Evolutionary conservation across 2,113 vertebrate genomes (phyloP), one percentile per base, ranked within the genome.

Genomic region (Microcebus lehilahytsara): DNA sequence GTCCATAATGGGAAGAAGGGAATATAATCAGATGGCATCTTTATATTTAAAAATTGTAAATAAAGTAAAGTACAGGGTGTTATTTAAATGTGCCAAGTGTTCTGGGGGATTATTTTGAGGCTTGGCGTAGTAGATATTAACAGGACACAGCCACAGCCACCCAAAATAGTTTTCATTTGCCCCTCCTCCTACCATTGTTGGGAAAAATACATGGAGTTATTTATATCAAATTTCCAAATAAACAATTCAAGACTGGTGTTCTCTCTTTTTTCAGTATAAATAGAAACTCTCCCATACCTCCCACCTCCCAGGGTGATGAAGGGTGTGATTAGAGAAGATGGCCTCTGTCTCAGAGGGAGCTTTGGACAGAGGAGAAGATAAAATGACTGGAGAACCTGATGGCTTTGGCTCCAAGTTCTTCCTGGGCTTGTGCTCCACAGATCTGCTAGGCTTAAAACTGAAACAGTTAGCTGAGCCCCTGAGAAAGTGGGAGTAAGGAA

Each of bases 1-100:
- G 99, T 99, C 98, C 93, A 95, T 96, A 93, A 89, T 66, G 97
- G 98, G 97, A 94, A 96, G 60, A 97, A 60, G 96, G 62, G 93
- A 78, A 37, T 96, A 0, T 92, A 81, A 90, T 94, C 85, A 97
- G 79, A 51, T 64, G 93, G 74, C 93, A 93, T 60, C 85, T 64
- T 90, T 92, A 56, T 81, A 80, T 93, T 86, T 92, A 14, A 95
- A 91, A 80, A 46, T 23, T 80, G 49, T 46, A 66, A 84, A 56
- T 56, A 40, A 94, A 79, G 74, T 77, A 92, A 94, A 79, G 74
- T 77, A 92, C 22, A 97, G 12, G 51, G 49, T 64, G 60, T 85
- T 83, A 71, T 51, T 85, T 91, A 71, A 89, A 62, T 69, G 32
- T 79, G 64, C 81, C 46, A 64, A 79, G 34, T 84, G 58, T 91